Base-by-base conservation (phyloP, 2,888 invertebrate genomes). In the Halictus quadricinctus region DNA sequence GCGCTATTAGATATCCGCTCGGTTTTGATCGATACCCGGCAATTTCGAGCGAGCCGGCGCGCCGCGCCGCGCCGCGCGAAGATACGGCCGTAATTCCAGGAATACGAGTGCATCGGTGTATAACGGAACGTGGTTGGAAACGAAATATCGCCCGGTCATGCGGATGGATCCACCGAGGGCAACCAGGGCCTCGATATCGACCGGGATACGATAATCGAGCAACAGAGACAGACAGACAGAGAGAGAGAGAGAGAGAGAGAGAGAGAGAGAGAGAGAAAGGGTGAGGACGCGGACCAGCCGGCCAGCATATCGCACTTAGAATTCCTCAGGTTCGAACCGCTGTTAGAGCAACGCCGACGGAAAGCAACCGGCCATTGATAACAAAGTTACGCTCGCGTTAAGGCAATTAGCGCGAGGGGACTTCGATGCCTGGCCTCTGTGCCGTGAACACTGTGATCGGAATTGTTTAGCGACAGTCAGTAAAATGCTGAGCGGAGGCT, bases 11-110 rank as follows among this genome's bases (percentile, higher is more conserved):
- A 83, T 86, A 87, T 87, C 86, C 83, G 80, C 83, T 86, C 72
- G 80, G 77, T 83, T 76, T 81, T 87, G 87, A 87, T 87, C 84
- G 87, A 87, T 86, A 86, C 86, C 83, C 78, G 60, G 87, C 84
- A 80, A 86, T 87, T 87, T 87, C 87, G 79, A 73, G 85, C 66
- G 72, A 60, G 69, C 76, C 79, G 46, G 12, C 54, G 60, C 64
- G 76, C 36, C 18, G 0, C 50, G 50, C 18, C 25, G 25, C 12
- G 13, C 13, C 48, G 60, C 64, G 78, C 74, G 76, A 83, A 81
- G 76, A 77, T 82, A 72, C 80, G 79, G 25, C 70, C 79, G 79
- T 83, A 88, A 88, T 88, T 88, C 87, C 88, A 83, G 85, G 83
- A 88, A 88, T 87, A 88, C 87, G 75, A 77, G 84, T 46, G 84